These are phyloP conservation scores for Fragum whitleyi DNA, from an alignment of 2,888 invertebrate genomes.

Conservation along the genomic window DNA sequence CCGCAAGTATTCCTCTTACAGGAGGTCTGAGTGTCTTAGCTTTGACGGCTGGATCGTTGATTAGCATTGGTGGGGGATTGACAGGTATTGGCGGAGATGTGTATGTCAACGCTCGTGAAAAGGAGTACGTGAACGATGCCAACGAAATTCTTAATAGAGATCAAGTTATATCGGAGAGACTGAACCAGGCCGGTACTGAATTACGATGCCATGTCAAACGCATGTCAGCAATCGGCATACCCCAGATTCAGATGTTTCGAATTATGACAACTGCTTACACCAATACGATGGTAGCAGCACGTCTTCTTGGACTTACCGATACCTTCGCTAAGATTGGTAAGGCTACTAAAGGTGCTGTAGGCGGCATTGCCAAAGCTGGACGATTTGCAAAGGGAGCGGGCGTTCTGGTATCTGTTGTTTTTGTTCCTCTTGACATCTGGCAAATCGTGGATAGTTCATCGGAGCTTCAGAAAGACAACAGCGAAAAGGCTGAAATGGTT, in stretches of 20 bases:
- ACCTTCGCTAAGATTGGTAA: conserved; percentile 2
- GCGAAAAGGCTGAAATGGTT: conserved; percentile 2
- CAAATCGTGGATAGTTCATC: background rate
- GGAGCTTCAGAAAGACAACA: background rate
- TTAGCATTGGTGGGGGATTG: background rate
- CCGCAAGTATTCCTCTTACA: conserved; percentile 6
- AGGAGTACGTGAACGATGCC: background rate
- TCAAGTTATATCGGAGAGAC: background rate
- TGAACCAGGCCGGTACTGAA: background rate
- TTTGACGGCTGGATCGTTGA: background rate
- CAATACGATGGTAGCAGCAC: background rate
- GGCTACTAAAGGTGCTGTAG: background rate
- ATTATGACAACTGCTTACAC: background rate
- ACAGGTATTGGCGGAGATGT: conserved; percentile 8
- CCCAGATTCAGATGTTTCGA: conserved; percentile 1
- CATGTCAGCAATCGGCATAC: background rate
- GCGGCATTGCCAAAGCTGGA: background rate
- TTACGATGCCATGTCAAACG: background rate
- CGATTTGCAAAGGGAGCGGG: conserved; percentile 2
- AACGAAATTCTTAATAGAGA: background rate
- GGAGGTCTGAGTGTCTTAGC: conserved; percentile 3
- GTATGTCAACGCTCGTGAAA: background rate
- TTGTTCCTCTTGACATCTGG: conserved; percentile 1
- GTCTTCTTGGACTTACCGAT: background rate
- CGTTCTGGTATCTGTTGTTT: background rate